phyloP scores from a whole-genome alignment of 2,888 invertebrate species.

The Amphipyra tragopoginis region DNA sequence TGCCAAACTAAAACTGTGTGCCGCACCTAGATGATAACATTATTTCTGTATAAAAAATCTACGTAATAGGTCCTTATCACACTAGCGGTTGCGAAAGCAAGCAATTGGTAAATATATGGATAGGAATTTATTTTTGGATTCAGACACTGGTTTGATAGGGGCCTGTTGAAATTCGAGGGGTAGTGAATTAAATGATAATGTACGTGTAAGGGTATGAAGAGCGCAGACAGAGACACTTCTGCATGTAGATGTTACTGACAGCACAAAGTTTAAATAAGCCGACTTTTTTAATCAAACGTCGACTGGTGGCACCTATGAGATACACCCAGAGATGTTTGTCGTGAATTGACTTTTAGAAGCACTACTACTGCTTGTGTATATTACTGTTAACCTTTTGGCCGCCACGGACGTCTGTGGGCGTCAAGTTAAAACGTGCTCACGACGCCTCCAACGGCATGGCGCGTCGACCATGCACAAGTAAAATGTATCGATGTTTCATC shows the following conservation, averaged over 20 bases:
- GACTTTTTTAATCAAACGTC: conserved; percentile 33
- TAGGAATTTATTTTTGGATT: conserved; percentile 26
- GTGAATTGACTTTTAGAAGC: conserved; percentile 16
- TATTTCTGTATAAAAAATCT: conserved; percentile 11
- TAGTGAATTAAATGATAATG: conserved; percentile 14
- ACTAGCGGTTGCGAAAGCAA: conserved; percentile 1
- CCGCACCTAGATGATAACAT: conserved; percentile 17
- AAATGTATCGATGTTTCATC: too few relatives aligned
- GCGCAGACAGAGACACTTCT: conserved; percentile 7
- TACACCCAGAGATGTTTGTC: conserved; percentile 19
- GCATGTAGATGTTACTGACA: conserved; percentile 13
- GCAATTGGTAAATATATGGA: conserved; percentile 16
- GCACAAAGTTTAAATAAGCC: conserved; percentile 31
- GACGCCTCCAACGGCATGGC: too few relatives aligned
- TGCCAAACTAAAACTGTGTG: conserved; percentile 50
- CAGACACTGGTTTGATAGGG: conserved; percentile 7
- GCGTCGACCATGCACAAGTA: too few relatives aligned
- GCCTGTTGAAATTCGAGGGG: conserved; percentile 6
- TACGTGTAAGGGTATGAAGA: conserved; percentile 12
- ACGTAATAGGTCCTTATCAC: conserved; percentile 3
- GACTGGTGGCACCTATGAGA: conserved; percentile 14
- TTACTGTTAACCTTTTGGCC: too few relatives aligned
- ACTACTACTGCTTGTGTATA: background rate
- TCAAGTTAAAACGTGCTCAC: too few relatives aligned
- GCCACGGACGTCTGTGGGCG: too few relatives aligned